A percentile compares a stretch with the other conserved stretches of the same genome.
Conservation (phyloP, 2,888 invertebrate genomes). For the Silvanus unidentatus region DNA sequence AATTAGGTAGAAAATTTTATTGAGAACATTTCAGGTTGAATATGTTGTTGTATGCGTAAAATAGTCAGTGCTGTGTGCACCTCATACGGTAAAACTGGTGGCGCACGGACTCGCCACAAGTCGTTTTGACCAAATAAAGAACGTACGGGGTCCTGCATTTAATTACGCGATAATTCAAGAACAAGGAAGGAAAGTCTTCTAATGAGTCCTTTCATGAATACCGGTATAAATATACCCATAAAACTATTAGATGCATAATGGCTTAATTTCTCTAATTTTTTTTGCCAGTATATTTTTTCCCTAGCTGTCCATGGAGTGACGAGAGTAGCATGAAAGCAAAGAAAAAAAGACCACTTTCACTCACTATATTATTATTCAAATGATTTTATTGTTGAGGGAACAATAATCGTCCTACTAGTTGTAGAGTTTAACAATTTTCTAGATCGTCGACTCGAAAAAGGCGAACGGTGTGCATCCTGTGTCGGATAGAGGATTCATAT, state of each 20-base stretch:
- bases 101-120: slow-evolving; percentile 33
- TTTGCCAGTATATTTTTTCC: too few species aligned
- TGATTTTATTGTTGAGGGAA: too few species aligned
- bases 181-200: slow-evolving; percentile 23
- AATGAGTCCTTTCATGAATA: slow-evolving; percentile 24
- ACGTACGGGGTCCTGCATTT: slow-evolving; percentile 22
- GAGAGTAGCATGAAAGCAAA: too few species aligned
- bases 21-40: slow-evolving; percentile 9
- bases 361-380: too few species aligned
- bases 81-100: slow-evolving; percentile 35
- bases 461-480: too few species aligned
- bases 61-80: slow-evolving; percentile 22
- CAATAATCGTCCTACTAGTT: too few species aligned
- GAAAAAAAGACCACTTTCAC: too few species aligned
- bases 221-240: slow-evolving; percentile 13
- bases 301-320: too few species aligned
- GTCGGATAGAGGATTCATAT: background rate
- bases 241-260: too few species aligned
- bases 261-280: too few species aligned
- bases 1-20: slow-evolving; percentile 29
- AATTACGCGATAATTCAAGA: slow-evolving; percentile 27
- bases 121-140: slow-evolving; percentile 37
- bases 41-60: background rate
- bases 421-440: too few species aligned
- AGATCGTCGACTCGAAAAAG: too few species aligned